Percentiles rank a stretch among this genome's conserved stretches.
Conservation (phyloP, 2,113 vertebrate species). For the human region GRCh38 chr5:61928501-61929000, state of each 20-base stretch:
- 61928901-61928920: constrained; percentile 18
- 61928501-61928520: constrained; percentile 21
- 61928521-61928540: neutral
- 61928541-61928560: constrained; percentile 36
- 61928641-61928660: constrained; percentile 31
- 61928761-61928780: constrained; percentile 63
- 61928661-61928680: constrained; percentile 49
- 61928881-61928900: constrained; percentile 32
- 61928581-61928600: neutral
- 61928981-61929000: neutral
- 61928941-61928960: constrained; percentile 49
- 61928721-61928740: constrained; percentile 46
- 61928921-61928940: neutral
- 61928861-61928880: constrained; percentile 65
- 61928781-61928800: constrained; percentile 61
- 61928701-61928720: constrained; percentile 68
- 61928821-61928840: constrained; percentile 70
- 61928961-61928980: constrained; percentile 40
- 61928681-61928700: constrained; percentile 46
- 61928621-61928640: neutral
- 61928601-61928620: neutral
- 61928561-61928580: constrained; percentile 42
- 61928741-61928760: constrained; percentile 1
- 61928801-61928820: constrained; percentile 65
- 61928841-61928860: constrained; percentile 57